Percentiles rank a stretch among this genome's conserved stretches.
Conservation (phyloP, 2,797 vertebrate species). For the Muscicapa comitata region DNA sequence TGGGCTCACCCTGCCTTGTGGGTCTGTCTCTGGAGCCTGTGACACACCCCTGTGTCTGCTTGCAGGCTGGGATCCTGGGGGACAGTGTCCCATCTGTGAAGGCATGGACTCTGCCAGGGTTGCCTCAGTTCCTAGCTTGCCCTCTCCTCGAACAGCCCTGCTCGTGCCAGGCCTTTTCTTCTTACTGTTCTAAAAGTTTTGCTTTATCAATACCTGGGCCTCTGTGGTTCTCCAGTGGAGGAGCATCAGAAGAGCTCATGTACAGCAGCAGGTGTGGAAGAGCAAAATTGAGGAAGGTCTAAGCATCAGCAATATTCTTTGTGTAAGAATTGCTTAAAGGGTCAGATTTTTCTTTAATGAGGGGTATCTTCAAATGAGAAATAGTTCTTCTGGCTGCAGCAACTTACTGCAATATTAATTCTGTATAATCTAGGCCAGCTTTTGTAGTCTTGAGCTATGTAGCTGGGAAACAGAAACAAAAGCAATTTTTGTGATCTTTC, state of each 20-base stretch:
- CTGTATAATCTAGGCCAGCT: neutral
- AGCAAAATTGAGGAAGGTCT: neutral
- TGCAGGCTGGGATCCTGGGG: neutral
- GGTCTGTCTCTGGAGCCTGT: neutral
- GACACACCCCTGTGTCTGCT: neutral
- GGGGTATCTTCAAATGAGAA: neutral
- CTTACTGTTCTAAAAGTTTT: neutral
- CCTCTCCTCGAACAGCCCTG: neutral
- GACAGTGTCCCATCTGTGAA: rapidly evolving
- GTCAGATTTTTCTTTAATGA: neutral
- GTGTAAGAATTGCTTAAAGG: neutral
- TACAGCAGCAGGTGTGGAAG: neutral
- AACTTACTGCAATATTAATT: neutral
- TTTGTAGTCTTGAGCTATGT: neutral
- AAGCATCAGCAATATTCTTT: neutral
- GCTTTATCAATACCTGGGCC: neutral
- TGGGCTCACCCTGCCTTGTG: neutral
- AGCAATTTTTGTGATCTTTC: neutral
- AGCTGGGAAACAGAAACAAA: neutral
- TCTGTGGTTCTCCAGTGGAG: neutral
- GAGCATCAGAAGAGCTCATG: rapidly evolving
- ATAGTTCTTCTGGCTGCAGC: neutral
- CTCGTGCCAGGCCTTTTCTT: rapidly evolving
- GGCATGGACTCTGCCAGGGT: no score
- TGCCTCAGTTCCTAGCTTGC: neutral